Conservation (phyloP, 2,888 invertebrate genomes). For the Abrostola triplasia region DNA sequence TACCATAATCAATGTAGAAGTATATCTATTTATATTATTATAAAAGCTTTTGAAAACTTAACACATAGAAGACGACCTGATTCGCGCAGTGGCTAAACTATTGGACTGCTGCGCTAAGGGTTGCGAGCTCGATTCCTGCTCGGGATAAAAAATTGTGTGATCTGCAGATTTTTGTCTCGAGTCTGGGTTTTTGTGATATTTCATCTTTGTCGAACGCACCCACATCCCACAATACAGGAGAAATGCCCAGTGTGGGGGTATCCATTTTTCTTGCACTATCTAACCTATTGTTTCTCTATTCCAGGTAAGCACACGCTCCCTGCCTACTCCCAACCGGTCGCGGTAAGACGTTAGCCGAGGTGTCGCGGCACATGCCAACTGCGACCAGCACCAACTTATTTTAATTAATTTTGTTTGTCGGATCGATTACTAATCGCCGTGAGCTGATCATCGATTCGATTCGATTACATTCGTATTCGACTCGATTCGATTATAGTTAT, state of each 20-base stretch:
- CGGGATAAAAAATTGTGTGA: no score
- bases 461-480: conserved; percentile 38
- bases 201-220: no score
- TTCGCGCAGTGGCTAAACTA: no score
- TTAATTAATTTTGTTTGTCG: conserved; percentile 44
- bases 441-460: conserved; percentile 47
- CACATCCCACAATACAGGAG: no score
- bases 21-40: no score
- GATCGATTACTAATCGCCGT: conserved; percentile 42
- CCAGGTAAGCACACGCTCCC: conserved; percentile 31
- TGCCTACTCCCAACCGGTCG: neutral
- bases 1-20: no score
- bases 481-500: conserved; percentile 51
- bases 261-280: conserved; percentile 5
- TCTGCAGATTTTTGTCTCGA: no score
- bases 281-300: conserved; percentile 24
- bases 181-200: no score
- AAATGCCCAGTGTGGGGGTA: neutral
- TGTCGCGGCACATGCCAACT: conserved; percentile 3
- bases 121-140: no score
- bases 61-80: no score
- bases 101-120: no score
- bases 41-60: no score
- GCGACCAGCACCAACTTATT: conserved; percentile 23
- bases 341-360: conserved; percentile 5